phyloP scores from a whole-genome alignment of 1,140 invertebrate genomes.

The Rhagoletis pomonella region DNA sequence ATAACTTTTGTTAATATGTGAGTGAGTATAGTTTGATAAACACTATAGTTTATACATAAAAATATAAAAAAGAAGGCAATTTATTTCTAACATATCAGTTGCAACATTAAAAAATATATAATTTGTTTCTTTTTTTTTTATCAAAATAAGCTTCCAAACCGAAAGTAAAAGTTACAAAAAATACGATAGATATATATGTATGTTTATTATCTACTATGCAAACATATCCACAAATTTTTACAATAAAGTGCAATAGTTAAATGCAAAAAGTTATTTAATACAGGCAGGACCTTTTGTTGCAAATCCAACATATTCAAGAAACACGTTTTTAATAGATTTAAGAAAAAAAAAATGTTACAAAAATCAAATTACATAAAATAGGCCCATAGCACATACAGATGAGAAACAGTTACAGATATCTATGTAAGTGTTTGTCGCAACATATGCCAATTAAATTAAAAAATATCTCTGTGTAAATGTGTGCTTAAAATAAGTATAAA shows the following conservation, averaged over 20 bases:
- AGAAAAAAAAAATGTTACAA: background rate
- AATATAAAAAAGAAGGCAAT: background rate
- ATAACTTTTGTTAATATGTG: too few species aligned
- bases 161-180: slow-evolving; percentile 14
- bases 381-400: background rate
- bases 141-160: background rate
- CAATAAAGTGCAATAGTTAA: background rate
- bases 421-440: background rate
- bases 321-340: background rate
- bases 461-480: slow-evolving; percentile 31
- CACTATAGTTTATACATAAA: background rate
- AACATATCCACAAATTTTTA: background rate
- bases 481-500: slow-evolving; percentile 33
- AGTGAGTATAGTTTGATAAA: too few species aligned
- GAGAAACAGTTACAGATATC: background rate
- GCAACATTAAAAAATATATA: background rate
- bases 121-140: background rate
- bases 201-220: background rate
- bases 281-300: slow-evolving; percentile 58
- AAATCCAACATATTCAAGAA: slow-evolving; percentile 36
- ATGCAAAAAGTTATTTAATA: slow-evolving; percentile 21
- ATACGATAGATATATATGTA: background rate
- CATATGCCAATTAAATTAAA: slow-evolving; percentile 64
- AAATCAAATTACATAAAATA: background rate
- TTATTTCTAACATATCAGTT: background rate